A percentile compares a stretch with the other conserved stretches of the same genome.
Conservation (phyloP, 2,113 vertebrate genomes). For the Hyperopisus bebe region DNA sequence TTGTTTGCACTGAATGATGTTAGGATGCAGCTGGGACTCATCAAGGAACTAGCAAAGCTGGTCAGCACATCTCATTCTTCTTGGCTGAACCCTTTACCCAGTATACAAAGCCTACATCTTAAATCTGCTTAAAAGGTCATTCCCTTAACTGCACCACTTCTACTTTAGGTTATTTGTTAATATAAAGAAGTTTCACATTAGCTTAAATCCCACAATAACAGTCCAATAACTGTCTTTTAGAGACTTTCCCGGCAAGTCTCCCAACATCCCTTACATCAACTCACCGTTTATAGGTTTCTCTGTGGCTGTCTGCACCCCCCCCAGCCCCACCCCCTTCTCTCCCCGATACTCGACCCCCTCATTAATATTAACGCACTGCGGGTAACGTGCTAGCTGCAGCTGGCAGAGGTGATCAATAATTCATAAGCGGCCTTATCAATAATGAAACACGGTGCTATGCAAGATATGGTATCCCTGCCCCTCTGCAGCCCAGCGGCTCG, state of each 20-base stretch:
- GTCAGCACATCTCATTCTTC: not conserved
- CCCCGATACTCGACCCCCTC: not conserved
- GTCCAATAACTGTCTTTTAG: not conserved
- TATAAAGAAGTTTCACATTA: not conserved
- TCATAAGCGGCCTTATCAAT: conserved; percentile 11
- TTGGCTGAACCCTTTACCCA: not conserved
- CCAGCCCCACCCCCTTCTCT: not conserved
- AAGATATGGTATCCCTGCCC: not conserved
- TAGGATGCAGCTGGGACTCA: not conserved
- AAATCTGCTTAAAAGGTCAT: not conserved
- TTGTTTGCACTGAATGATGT: not conserved
- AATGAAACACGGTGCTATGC: not conserved
- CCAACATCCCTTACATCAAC: not conserved
- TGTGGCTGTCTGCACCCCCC: not conserved
- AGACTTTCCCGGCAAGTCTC: not conserved
- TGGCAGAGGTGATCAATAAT: conserved; percentile 4
- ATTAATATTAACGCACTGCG: conserved; percentile 13
- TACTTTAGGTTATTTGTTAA: not conserved
- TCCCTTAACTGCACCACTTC: not conserved
- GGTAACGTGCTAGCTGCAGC: not conserved
- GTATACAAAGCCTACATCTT: not conserved
- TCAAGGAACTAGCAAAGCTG: not conserved
- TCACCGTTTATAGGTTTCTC: too few species aligned
- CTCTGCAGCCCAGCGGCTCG: not conserved
- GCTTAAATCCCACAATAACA: not conserved